phyloP scores from a whole-genome alignment of 2,113 vertebrate species.

The Nothobranchius kuhntae region DNA sequence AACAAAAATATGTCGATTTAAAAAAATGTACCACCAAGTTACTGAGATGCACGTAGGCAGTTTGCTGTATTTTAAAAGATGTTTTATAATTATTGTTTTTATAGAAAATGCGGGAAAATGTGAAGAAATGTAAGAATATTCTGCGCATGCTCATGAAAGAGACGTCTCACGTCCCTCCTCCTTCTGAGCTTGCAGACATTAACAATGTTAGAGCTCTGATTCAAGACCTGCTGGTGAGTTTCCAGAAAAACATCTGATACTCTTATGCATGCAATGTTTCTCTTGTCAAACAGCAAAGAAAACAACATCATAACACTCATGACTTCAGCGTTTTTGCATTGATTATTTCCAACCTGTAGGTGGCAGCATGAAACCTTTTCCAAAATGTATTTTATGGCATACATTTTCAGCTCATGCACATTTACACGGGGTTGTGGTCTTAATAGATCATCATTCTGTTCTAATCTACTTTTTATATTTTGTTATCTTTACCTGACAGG shows the following conservation, averaged over 20 bases:
- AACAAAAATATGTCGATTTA: no score
- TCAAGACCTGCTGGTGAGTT: conserved; percentile 87
- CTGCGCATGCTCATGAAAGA: conserved; percentile 88
- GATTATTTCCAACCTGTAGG: conserved; percentile 57
- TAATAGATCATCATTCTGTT: conserved; percentile 19
- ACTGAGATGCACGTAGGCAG: no score
- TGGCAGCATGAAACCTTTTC: conserved; percentile 68
- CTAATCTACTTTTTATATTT: background rate
- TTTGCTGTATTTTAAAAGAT: no score
- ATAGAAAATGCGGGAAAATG: conserved; percentile 91
- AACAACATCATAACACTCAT: no score
- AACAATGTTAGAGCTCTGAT: conserved; percentile 83
- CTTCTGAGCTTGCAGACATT: conserved; percentile 83
- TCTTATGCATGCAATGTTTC: no score
- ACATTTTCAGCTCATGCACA: conserved; percentile 13
- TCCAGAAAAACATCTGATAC: background rate
- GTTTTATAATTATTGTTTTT: conserved; percentile 11
- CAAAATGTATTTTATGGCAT: background rate
- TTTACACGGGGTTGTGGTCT: background rate
- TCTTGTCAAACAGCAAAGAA: no score
- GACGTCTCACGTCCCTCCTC: conserved; percentile 86
- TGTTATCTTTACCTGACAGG: conserved; percentile 67
- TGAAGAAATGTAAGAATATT: conserved; percentile 92
- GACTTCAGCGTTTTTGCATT: conserved; percentile 35
- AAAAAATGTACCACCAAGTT: no score